A percentile compares a stretch with the other conserved stretches of the same genome.
Conservation (phyloP, 2,888 invertebrate genomes). For the Phlogophora meticulosa region DNA sequence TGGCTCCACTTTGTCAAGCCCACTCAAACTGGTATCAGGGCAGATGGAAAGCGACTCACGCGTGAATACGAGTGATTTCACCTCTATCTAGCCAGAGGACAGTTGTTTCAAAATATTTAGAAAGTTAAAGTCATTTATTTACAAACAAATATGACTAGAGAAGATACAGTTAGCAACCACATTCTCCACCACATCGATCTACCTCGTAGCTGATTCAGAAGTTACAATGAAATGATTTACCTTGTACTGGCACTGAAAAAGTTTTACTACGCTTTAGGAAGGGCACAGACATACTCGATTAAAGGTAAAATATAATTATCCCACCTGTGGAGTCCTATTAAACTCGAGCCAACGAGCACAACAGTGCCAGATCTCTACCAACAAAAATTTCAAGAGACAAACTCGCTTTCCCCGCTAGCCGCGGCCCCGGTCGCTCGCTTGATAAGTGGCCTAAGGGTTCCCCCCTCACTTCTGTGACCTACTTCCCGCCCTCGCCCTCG, state of each 20-base stretch:
- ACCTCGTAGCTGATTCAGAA: slow-evolving; percentile 9
- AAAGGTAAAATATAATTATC: slow-evolving; percentile 62
- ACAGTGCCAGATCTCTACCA: slow-evolving; percentile 69
- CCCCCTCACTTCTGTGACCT: slow-evolving; percentile 81
- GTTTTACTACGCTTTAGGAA: slow-evolving; percentile 34
- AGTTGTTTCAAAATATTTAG: slow-evolving; percentile 53
- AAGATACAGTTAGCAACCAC: slow-evolving; percentile 17
- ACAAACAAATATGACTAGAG: slow-evolving; percentile 15
- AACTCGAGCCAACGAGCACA: slow-evolving; percentile 64
- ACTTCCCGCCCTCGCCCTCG: slow-evolving; percentile 84
- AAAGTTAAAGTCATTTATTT: slow-evolving; percentile 42
- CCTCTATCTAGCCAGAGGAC: slow-evolving; percentile 61
- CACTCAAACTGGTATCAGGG: slow-evolving; percentile 69
- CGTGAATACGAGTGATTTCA: slow-evolving; percentile 69
- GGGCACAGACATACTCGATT: slow-evolving; percentile 39
- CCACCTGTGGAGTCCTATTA: slow-evolving; percentile 59
- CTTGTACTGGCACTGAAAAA: slow-evolving; percentile 26
- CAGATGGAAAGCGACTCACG: slow-evolving; percentile 72
- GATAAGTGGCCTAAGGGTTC: slow-evolving; percentile 90
- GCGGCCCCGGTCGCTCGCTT: slow-evolving; percentile 79
- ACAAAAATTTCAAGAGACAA: slow-evolving; percentile 85
- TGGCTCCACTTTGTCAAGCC: slow-evolving; percentile 62
- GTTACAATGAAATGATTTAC: slow-evolving; percentile 23
- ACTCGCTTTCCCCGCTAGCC: slow-evolving; percentile 85
- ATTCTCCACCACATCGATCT: slow-evolving; percentile 6